Evolutionary conservation across 2,113 vertebrate genomes (phyloP), one percentile per base, ranked within the genome.

Genomic region (Emberiza fucata): DNA sequence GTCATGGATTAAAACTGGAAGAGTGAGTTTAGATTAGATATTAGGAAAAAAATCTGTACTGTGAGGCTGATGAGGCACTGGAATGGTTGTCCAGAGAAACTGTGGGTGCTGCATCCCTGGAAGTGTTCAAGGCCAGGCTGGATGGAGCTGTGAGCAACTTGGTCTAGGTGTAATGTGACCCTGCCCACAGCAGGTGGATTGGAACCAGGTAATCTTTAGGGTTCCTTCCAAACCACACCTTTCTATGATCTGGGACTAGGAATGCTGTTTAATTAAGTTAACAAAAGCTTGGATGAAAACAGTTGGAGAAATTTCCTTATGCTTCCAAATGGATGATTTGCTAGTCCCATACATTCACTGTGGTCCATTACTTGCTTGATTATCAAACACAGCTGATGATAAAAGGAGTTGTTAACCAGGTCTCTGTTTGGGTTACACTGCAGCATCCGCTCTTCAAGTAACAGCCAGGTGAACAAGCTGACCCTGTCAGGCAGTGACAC

Each of bases 381-480:
- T 20, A 68, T 31, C 73, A 60, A 40, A 21, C 59, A 5, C 0
- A 69, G 44, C 20, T 35, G 20, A 8, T 19, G 48, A 48, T 23
- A 14, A 47, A 23, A 35, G 56, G 44, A 44, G 39, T 45, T 65
- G 57, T 75, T 95, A 65, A 96, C 48, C 35, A 1, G 8, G 0
- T 27, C 54, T 57, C 4, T 45, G 47, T 79, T 39, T 66, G 80
- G 53, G 48, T 86, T 91, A 9, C 14, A 5, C 92, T 92, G 64
- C 97, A 99, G 99, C 95, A 98, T 99, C 81, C 99, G 99, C 31
- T 98, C 98, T 12, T 99, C 99, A 31, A 99, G 93, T 91, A 99
- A 98, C 77, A 99, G 98, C 97, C 99, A 99, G 97, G 98, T 99
- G 73, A 99, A 98, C 95, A 99, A 99, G 96, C 98, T 99, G 95